Conservation (phyloP, 2,888 invertebrate genomes). For the Eupithecia pulchellata region DNA sequence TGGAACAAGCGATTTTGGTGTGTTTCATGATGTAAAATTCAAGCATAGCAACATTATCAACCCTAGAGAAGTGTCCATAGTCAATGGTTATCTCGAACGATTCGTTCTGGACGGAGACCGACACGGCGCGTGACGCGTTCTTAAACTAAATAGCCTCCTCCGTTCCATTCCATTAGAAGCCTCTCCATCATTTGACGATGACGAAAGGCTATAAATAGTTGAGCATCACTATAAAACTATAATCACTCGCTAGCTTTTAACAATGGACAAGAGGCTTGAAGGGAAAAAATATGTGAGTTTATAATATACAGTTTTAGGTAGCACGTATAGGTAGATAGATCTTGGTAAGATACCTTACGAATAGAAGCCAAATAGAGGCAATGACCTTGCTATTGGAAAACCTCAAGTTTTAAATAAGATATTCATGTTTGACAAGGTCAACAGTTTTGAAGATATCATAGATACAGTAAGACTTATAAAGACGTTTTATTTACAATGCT, state of each 20-base stretch:
- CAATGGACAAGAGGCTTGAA: neutral
- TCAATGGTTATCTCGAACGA: constrained; percentile 46
- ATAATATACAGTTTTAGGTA: neutral
- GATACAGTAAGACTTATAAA: constrained; percentile 15
- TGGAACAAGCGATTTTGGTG: neutral
- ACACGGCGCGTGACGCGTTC: constrained; percentile 30
- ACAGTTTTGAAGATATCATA: constrained; percentile 40
- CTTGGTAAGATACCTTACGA: neutral
- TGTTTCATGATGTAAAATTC: neutral
- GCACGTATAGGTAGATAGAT: neutral
- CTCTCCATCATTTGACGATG: constrained; percentile 49
- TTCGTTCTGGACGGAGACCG: constrained; percentile 41
- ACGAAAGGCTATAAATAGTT: constrained; percentile 33
- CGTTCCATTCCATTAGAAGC: constrained; percentile 18
- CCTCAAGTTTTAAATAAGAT: constrained; percentile 56
- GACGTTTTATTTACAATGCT: neutral
- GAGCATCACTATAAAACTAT: constrained; percentile 35
- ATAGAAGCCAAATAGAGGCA: constrained; percentile 26
- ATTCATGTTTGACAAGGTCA: constrained; percentile 57
- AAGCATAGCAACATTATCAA: neutral
- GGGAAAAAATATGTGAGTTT: neutral
- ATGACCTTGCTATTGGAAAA: constrained; percentile 60
- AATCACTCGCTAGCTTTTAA: neutral
- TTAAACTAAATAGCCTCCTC: constrained; percentile 17
- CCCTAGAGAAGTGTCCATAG: constrained; percentile 36